Conservation (phyloP, 2,888 invertebrate species). For the Aphelenchoides bicaudatus region DNA sequence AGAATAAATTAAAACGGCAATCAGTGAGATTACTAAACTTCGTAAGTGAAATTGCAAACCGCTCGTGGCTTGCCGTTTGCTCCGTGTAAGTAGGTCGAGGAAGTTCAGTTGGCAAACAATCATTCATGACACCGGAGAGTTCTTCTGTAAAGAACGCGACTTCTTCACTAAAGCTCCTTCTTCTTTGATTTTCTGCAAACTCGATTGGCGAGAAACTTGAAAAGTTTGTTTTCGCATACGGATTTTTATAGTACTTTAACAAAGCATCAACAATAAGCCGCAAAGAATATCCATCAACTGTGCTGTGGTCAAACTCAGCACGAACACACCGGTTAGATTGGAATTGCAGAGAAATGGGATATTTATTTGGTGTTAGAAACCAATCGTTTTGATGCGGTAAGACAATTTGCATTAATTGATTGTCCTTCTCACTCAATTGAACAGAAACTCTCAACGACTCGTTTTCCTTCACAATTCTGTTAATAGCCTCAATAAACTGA, state of each 20-base stretch:
- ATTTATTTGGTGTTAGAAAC: too few relatives aligned
- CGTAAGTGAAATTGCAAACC: background rate
- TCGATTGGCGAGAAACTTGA: background rate
- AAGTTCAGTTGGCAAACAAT: too few relatives aligned
- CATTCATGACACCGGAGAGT: too few relatives aligned
- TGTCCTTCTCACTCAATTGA: background rate
- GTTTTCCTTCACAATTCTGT: background rate
- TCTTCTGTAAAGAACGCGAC: conserved; percentile 1
- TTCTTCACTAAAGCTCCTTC: background rate
- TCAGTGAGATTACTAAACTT: background rate
- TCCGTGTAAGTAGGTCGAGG: background rate
- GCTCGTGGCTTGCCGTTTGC: background rate
- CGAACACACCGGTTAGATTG: conserved; percentile 6
- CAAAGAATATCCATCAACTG: conserved; percentile 34
- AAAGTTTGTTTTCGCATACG: background rate
- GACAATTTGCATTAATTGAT: background rate
- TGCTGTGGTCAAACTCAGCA: conserved; percentile 27
- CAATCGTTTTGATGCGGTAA: background rate
- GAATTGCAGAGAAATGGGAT: background rate
- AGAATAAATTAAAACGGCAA: conserved; percentile 4
- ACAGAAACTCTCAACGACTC: background rate
- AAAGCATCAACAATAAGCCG: background rate
- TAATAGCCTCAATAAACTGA: background rate
- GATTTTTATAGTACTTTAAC: background rate
- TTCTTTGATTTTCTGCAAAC: background rate